A percentile compares a stretch with the other conserved stretches of the same genome.
Evolutionary conservation across 2,113 vertebrate species (phyloP).

Genomic region (Xyrauchen texanus): DNA sequence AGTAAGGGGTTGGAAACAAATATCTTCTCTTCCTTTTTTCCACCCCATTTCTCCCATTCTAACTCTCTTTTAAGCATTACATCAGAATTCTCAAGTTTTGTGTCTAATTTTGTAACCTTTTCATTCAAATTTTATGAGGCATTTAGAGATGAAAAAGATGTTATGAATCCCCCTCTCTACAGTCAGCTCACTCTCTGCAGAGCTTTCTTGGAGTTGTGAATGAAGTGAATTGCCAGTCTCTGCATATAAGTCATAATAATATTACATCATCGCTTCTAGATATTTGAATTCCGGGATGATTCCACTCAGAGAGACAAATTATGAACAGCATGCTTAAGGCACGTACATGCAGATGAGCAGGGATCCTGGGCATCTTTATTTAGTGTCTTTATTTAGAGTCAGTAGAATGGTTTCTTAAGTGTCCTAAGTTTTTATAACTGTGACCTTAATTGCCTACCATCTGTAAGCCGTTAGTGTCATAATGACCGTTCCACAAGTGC

Average conservation of each 20-base stretch:
- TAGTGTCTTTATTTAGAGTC: too few relatives aligned
- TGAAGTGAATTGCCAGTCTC: constrained; percentile 10
- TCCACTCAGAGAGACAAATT: background rate
- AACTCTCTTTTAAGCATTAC: constrained; percentile 40
- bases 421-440: too few relatives aligned
- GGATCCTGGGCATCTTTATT: too few relatives aligned
- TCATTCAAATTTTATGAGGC: constrained; percentile 48
- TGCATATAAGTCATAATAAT: constrained; percentile 16
- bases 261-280: constrained; percentile 23
- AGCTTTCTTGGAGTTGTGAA: constrained; percentile 23
- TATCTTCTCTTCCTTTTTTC: background rate
- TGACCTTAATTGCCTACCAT: too few relatives aligned
- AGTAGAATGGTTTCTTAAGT: too few relatives aligned
- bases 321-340: background rate
- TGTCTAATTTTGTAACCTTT: constrained; percentile 34
- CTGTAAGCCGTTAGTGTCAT: too few relatives aligned
- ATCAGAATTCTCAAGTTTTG: constrained; percentile 12
- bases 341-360: too few relatives aligned
- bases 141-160: constrained; percentile 39
- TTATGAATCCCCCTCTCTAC: constrained; percentile 30
- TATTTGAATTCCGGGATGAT: constrained; percentile 1
- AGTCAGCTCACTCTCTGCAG: constrained; percentile 14
- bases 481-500: too few relatives aligned
- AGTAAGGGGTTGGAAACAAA: background rate
- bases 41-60: background rate